Percentiles rank a stretch among this genome's conserved stretches.
These are phyloP conservation scores for Stenichneumon culpator DNA, from an alignment of 2,888 invertebrate genomes.

Conservation along the genomic window DNA sequence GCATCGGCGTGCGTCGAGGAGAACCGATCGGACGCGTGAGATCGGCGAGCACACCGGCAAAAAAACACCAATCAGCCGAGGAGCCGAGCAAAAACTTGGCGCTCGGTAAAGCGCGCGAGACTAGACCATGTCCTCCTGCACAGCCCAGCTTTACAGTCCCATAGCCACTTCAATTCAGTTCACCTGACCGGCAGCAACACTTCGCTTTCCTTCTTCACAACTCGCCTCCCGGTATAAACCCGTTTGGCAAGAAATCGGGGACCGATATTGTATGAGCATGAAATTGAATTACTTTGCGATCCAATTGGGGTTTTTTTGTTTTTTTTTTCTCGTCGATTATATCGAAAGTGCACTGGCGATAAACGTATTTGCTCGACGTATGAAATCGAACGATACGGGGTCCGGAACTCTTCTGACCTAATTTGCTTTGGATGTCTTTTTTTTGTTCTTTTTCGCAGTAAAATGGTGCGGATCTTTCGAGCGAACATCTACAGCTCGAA, in stretches of 20 bases:
- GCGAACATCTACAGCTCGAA: not conserved
- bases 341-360: conserved; percentile 31
- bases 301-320: conserved; percentile 25
- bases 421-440: not conserved
- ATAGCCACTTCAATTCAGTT: conserved; percentile 57
- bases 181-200: conserved; percentile 49
- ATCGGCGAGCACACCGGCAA: conserved; percentile 72
- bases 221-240: conserved; percentile 53
- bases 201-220: conserved; percentile 49
- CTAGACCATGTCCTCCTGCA: conserved; percentile 38
- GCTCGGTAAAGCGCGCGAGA: conserved; percentile 68
- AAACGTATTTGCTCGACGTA: not conserved
- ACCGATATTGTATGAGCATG: conserved; percentile 49
- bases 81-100: conserved; percentile 77
- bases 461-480: not conserved
- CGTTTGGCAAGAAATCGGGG: conserved; percentile 43
- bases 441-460: not conserved
- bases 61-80: conserved; percentile 78
- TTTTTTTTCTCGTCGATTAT: conserved; percentile 3
- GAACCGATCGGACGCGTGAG: conserved; percentile 75
- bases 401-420: not conserved
- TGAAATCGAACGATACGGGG: not conserved
- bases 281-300: conserved; percentile 62
- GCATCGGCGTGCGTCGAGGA: conserved; percentile 47
- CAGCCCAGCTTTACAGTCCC: conserved; percentile 44